A percentile compares a stretch with the other conserved stretches of the same genome.
Conservation (phyloP, 2,888 invertebrate species). For the Ischnura elegans region DNA sequence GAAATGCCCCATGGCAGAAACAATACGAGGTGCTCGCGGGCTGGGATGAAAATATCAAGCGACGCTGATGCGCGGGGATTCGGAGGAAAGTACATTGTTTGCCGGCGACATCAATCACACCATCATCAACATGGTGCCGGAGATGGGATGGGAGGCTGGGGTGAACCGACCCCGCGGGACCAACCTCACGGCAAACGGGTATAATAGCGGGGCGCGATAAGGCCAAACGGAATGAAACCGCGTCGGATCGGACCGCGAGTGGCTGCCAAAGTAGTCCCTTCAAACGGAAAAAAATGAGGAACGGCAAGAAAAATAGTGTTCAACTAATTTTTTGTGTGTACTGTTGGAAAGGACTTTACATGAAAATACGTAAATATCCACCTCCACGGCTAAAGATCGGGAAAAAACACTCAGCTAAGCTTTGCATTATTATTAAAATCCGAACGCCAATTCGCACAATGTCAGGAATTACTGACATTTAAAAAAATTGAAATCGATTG, state of each 20-base stretch:
- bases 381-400: too few relatives aligned
- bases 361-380: too few relatives aligned
- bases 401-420: too few relatives aligned
- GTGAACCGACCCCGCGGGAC: neutral
- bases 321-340: too few relatives aligned
- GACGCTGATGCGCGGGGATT: conserved; percentile 6
- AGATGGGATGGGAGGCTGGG: neutral
- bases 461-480: too few relatives aligned
- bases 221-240: neutral
- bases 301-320: too few relatives aligned
- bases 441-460: too few relatives aligned
- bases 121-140: neutral
- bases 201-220: conserved; percentile 6
- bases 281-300: too few relatives aligned
- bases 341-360: too few relatives aligned
- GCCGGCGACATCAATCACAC: conserved; percentile 21
- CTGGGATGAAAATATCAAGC: conserved; percentile 15
- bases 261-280: too few relatives aligned
- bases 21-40: neutral
- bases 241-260: neutral
- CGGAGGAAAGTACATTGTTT: neutral
- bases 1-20: neutral
- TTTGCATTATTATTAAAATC: too few relatives aligned
- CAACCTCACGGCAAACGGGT: neutral
- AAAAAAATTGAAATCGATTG: too few relatives aligned